phyloP scores from a whole-genome alignment of 1,140 invertebrate genomes.

The Penaeus japonicus region DNA sequence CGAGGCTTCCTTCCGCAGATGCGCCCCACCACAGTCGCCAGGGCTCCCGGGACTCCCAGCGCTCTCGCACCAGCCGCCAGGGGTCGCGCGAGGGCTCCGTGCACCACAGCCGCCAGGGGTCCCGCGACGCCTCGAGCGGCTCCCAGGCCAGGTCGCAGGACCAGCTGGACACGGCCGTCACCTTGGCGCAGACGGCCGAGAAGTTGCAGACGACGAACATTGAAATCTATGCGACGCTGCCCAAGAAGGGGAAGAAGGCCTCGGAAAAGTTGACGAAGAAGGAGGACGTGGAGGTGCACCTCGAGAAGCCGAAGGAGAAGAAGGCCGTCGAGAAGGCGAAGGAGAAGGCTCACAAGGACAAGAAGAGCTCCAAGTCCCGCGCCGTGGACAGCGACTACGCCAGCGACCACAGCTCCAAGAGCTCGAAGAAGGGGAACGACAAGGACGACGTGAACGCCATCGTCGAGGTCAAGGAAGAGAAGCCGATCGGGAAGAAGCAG shows the following conservation, averaged over 20 bases:
- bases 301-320: slow-evolving; percentile 73
- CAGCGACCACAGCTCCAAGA: slow-evolving; percentile 56
- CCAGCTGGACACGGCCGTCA: slow-evolving; percentile 51
- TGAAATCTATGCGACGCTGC: slow-evolving; percentile 89
- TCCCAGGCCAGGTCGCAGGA: slow-evolving; percentile 62
- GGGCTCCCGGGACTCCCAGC: slow-evolving; percentile 73
- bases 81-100: slow-evolving; percentile 62
- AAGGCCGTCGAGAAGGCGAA: slow-evolving; percentile 65
- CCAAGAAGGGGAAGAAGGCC: slow-evolving; percentile 74
- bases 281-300: slow-evolving; percentile 63
- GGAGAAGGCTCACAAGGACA: slow-evolving; percentile 52
- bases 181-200: slow-evolving; percentile 69
- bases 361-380: slow-evolving; percentile 44
- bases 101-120: slow-evolving; percentile 68
- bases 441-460: slow-evolving; percentile 64
- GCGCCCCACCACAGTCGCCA: slow-evolving; percentile 78
- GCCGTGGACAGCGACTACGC: slow-evolving; percentile 55
- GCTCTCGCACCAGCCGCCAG: slow-evolving; percentile 69
- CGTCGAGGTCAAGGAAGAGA: slow-evolving; percentile 53
- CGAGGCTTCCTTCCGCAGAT: slow-evolving; percentile 63
- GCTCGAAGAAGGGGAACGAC: slow-evolving; percentile 68
- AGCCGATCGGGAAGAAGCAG: slow-evolving; percentile 79
- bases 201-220: slow-evolving; percentile 69
- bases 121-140: slow-evolving; percentile 70
- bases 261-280: slow-evolving; percentile 46